These are phyloP conservation scores for Aspidoscelis tigris DNA, from an alignment of 2,113 vertebrate species.

Conservation along the genomic window DNA sequence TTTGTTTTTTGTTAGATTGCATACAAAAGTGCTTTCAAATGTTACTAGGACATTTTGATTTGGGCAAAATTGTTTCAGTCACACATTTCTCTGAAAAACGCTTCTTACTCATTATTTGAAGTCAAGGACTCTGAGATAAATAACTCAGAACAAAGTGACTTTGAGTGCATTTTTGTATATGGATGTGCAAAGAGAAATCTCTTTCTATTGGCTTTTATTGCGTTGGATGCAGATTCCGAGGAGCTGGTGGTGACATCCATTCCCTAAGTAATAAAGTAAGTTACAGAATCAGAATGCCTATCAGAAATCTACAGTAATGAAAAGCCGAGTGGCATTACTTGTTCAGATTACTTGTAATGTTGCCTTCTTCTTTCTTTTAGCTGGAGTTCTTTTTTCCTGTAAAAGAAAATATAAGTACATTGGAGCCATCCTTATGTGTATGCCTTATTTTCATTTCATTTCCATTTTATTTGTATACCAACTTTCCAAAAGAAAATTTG, in stretches of 20 bases:
- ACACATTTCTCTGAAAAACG: neutral
- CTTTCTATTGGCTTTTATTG: neutral
- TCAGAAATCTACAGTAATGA: constrained; percentile 1
- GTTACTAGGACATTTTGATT: constrained; percentile 29
- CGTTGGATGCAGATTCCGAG: neutral
- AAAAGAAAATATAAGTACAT: neutral
- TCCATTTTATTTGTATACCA: too few species aligned
- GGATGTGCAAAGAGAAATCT: neutral
- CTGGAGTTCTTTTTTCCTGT: neutral
- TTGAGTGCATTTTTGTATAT: neutral
- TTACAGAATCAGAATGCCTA: neutral
- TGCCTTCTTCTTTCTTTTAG: neutral
- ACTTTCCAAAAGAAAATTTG: too few species aligned
- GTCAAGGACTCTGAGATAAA: constrained; percentile 1
- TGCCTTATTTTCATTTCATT: too few species aligned
- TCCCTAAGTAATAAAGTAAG: neutral
- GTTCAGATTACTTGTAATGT: neutral
- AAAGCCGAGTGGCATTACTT: neutral
- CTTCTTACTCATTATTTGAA: neutral
- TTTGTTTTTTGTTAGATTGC: neutral
- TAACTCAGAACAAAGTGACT: neutral
- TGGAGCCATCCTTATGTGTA: neutral
- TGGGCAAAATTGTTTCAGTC: constrained; percentile 29
- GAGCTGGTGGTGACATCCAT: neutral
- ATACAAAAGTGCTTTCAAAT: neutral